A percentile compares a stretch with the other conserved stretches of the same genome.
phyloP scores from a whole-genome alignment of 2,113 vertebrate species.

The Cyanistes caeruleus region DNA sequence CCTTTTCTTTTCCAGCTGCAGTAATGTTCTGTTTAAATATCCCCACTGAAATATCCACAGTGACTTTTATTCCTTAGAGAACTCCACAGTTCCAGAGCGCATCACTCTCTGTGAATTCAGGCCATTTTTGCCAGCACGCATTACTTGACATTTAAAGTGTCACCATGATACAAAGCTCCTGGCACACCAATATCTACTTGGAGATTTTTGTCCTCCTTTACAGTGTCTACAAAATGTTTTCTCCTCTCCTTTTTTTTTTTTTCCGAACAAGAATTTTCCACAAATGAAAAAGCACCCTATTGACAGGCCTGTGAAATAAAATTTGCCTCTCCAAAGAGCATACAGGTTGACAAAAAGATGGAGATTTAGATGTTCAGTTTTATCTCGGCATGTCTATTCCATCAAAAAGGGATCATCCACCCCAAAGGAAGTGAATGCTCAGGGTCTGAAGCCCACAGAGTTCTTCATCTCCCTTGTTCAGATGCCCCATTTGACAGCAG shows the following conservation, averaged over 20 bases:
- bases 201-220: not conserved
- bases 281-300: not conserved
- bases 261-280: not conserved
- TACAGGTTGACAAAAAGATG: not conserved
- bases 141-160: conserved; percentile 29
- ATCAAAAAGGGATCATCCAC: not conserved
- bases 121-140: not conserved
- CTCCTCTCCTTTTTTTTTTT: not conserved
- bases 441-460: not conserved
- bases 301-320: not conserved
- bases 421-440: not conserved
- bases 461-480: not conserved
- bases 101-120: not conserved
- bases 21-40: not conserved
- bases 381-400: not conserved
- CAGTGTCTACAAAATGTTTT: not conserved
- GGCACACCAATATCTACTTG: not conserved
- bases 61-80: conserved; percentile 23
- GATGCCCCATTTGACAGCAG: too few species aligned
- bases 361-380: not conserved
- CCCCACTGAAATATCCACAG: not conserved
- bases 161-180: not conserved
- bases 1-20: not conserved
- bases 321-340: not conserved
- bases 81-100: not conserved